A percentile compares a stretch with the other conserved stretches of the same genome.
Evolutionary conservation across 2,797 vertebrate species (phyloP).

Genomic region (Bradypus variegatus): DNA sequence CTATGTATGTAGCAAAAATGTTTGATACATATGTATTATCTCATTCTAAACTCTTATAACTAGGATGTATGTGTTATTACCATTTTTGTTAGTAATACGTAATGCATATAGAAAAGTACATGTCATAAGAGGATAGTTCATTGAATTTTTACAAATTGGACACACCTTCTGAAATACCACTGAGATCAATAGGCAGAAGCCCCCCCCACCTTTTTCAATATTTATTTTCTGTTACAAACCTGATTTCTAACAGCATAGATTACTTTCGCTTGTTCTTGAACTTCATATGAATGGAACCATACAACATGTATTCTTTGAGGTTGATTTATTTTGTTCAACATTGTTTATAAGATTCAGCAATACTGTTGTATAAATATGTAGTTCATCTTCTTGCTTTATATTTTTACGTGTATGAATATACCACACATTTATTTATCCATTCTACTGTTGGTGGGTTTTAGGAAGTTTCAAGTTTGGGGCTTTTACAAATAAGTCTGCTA

Average conservation of each 20-base stretch:
- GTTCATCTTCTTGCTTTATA: neutral
- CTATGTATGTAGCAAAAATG: neutral
- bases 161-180: neutral
- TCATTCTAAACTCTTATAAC: neutral
- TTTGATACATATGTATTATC: neutral
- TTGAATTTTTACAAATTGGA: conserved; percentile 23
- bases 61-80: neutral
- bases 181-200: neutral
- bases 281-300: neutral
- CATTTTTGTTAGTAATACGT: neutral
- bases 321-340: neutral
- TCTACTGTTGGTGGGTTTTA: neutral
- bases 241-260: neutral
- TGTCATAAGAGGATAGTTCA: neutral
- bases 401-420: neutral
- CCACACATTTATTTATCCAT: neutral
- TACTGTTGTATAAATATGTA: neutral
- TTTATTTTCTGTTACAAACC: neutral
- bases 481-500: neutral
- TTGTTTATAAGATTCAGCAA: neutral
- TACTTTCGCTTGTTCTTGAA: neutral
- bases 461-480: neutral
- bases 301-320: neutral
- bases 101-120: neutral
- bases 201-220: neutral